A percentile compares a stretch with the other conserved stretches of the same genome.
These are phyloP conservation scores for Entomobrya proxima DNA, from an alignment of 2,888 invertebrate genomes.

Conservation along the genomic window DNA sequence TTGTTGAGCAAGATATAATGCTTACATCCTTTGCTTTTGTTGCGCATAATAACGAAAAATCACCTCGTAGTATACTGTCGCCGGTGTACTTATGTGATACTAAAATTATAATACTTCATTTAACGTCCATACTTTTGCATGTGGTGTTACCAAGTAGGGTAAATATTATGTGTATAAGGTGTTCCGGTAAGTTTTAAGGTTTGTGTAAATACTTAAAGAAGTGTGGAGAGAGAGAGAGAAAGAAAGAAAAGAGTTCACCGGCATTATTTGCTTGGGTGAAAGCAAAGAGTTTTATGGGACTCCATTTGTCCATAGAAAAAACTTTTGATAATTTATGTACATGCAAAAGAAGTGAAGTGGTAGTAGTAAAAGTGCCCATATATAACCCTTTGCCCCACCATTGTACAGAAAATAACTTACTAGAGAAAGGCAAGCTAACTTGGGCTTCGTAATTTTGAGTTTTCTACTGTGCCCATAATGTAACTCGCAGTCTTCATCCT, in stretches of 20 bases:
- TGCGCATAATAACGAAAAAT: slow-evolving; percentile 38
- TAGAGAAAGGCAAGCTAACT: background rate
- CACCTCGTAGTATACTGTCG: slow-evolving; percentile 38
- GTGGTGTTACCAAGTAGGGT: slow-evolving; percentile 5
- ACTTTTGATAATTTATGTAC: slow-evolving; percentile 67
- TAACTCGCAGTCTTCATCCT: slow-evolving; percentile 25
- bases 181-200: slow-evolving; percentile 28
- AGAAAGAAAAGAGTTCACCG: slow-evolving; percentile 50
- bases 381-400: slow-evolving; percentile 1
- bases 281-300: slow-evolving; percentile 66
- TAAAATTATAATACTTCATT: slow-evolving; percentile 10
- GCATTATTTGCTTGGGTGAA: slow-evolving; percentile 67
- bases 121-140: background rate
- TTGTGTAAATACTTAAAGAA: slow-evolving; percentile 41
- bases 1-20: slow-evolving; percentile 55
- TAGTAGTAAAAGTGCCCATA: slow-evolving; percentile 1
- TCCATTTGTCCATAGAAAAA: slow-evolving; percentile 64
- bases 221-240: slow-evolving; percentile 9
- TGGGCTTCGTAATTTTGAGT: slow-evolving; percentile 17
- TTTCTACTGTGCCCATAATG: background rate
- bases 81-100: background rate
- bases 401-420: background rate
- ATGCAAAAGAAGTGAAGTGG: slow-evolving; percentile 66
- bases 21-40: slow-evolving; percentile 48
- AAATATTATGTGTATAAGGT: slow-evolving; percentile 14